Base-by-base conservation (phyloP, 2,113 vertebrate genomes). In the Carassius gibelio region DNA sequence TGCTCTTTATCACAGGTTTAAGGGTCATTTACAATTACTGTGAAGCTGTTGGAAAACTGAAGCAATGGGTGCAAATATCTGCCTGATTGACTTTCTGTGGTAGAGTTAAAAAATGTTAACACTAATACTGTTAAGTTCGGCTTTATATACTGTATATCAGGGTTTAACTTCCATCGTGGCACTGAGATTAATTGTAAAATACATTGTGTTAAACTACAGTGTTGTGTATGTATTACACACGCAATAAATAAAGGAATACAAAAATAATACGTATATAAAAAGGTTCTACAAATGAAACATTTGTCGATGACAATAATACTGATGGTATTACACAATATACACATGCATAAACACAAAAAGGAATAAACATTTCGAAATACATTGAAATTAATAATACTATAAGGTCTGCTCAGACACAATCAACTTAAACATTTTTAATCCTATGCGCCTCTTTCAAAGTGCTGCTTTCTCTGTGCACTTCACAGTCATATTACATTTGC, bases 161-260 rank as follows among this genome's bases (percentile, higher is more conserved):
- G 26, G 62, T 71, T 38, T 48, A 50, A 68, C 42, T 23, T 84
- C 64, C 61, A 30, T 69, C 7, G 64, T 85, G 77, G 84, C 68
- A 85, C 78, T 77, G 57, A 76, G 59, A 59, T 85, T 23, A 14
- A 68, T 26, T 79, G 36, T 81, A 80, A 79, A 85, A 85, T 62
- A 77, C 42, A 23, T 94, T 95, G 95, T 87, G 87, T 97, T 97
- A 97, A 96, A 97, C 97, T 97, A 97, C 96, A 97, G 95, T 96
- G 97, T 97, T 97, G 97, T 98, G 97, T 96, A 97, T 96, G 97
- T 96, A 97, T 96, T 98, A 98, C 96, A 97, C 96, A 96, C 97
- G 96, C 97, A 98, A 99, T 97, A 97, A 97, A 98, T 98, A 94
- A 95, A 91, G 96, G 97, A 99, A 98, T 98, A 98, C 96, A 97